Evolutionary conservation across 2,888 invertebrate species (phyloP), one percentile per base, ranked within the genome.

Genomic region (Synanthedon tipuliformis): DNA sequence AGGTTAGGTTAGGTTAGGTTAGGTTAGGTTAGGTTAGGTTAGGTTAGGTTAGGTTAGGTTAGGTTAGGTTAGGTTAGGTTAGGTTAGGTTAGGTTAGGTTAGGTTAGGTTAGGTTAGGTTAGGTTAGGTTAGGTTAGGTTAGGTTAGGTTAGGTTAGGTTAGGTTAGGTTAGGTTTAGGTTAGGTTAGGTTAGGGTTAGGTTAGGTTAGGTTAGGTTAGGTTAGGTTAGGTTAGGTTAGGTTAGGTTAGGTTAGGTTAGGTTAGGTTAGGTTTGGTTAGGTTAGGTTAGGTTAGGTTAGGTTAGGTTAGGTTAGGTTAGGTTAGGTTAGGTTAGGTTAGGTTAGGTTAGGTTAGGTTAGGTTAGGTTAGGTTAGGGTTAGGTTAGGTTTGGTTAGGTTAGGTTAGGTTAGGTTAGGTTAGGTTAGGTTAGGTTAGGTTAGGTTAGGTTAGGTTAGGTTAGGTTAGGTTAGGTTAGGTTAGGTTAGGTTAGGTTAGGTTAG

Each of bases 271-370:
- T 57, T 57, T 53, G 57, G 55, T 54, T 55, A 55, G 54, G 57
- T 57, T 57, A 57, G 57, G 57, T 57, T 57, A 57, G 57, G 57
- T 57, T 57, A 57, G 57, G 57, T 57, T 57, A 55, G 57, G 57
- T 55, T 57, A 55, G 55, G 57, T 55, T 57, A 55, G 55, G 56
- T 54, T 56, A 54, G 54, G 56, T 54, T 56, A 54, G 54, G 56
- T 54, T 56, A 52, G 54, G 56, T 54, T 56, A 54, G 53, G 56
- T 54, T 56, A 52, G 56, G 56, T 56, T 56, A 56, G 56, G 56
- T 56, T 56, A 51, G 51, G 51, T 53, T 53, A 54, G 53, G 56
- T 54, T 56, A n/a, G n/a, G 34, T 18, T 18, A 27, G 23, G 34
- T 18, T 18, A 52, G 53, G 53, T 52, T 53, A 53, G 54, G 54